Evolutionary conservation across 2,113 vertebrate genomes (phyloP).

Genomic region (Junco hyemalis): DNA sequence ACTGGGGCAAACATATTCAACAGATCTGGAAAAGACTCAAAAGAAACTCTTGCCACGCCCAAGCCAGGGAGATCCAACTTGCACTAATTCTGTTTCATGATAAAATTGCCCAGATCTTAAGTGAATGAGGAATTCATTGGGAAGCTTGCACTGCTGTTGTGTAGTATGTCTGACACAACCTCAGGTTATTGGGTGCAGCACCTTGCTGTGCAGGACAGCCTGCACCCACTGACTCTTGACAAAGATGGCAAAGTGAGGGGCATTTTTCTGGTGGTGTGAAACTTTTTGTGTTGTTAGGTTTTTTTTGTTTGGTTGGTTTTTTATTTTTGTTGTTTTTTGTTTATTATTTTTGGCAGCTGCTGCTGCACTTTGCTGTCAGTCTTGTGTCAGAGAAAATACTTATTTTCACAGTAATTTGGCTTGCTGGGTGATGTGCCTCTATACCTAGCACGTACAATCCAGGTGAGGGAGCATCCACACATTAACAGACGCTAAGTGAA

Average conservation of each 20-base stretch:
- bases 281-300: not conserved
- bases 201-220: not conserved
- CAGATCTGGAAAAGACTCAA: not conserved
- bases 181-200: not conserved
- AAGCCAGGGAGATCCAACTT: not conserved
- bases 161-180: accelerated
- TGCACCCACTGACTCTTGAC: not conserved
- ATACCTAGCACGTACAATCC: not conserved
- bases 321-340: not conserved
- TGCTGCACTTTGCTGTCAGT: not conserved
- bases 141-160: not conserved
- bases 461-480: not conserved
- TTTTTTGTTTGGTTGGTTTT: not conserved
- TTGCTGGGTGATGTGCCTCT: not conserved
- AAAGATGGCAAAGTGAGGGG: not conserved
- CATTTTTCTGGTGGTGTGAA: not conserved
- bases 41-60: not conserved
- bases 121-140: not conserved
- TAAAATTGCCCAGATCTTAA: not conserved
- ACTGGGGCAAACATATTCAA: not conserved
- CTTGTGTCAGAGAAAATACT: not conserved
- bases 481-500: not conserved
- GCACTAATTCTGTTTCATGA: not conserved
- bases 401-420: not conserved
- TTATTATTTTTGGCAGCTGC: not conserved